Percentiles rank a stretch among this genome's conserved stretches.
Evolutionary conservation across 2,113 vertebrate genomes (phyloP).

Genomic region (Oryzias javanicus): DNA sequence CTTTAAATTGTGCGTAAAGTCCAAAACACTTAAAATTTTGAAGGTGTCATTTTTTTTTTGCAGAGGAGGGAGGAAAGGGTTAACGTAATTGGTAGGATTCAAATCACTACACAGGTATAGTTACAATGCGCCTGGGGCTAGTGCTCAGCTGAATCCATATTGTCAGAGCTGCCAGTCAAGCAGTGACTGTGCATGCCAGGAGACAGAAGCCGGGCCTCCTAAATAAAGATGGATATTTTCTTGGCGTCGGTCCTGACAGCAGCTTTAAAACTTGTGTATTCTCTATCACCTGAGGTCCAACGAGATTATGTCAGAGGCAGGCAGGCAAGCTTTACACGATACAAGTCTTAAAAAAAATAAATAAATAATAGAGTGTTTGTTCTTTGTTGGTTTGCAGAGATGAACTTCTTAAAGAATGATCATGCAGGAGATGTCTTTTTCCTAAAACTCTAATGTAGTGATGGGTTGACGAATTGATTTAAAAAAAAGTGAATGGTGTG

Average conservation of each 20-base stretch:
- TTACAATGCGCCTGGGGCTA: conserved; percentile 44
- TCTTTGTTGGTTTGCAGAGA: no score
- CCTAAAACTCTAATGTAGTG: neutral
- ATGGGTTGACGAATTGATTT: neutral
- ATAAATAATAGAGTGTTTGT: no score
- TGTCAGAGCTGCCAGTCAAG: conserved; percentile 70
- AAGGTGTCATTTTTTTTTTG: conserved; percentile 11
- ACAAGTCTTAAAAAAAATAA: neutral
- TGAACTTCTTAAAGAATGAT: no score
- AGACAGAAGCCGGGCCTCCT: conserved; percentile 39
- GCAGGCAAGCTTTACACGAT: conserved; percentile 18
- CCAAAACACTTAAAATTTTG: neutral
- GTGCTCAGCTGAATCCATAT: conserved; percentile 45
- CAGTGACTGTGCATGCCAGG: conserved; percentile 46
- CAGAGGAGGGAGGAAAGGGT: conserved; percentile 32
- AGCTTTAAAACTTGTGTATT: conserved; percentile 43
- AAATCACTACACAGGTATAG: conserved; percentile 40
- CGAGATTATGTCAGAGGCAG: conserved; percentile 33
- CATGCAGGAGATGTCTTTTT: no score
- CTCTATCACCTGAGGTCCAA: conserved; percentile 55
- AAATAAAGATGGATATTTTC: conserved; percentile 65
- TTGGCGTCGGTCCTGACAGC: conserved; percentile 59
- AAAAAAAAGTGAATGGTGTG: neutral
- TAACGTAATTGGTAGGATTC: conserved; percentile 29
- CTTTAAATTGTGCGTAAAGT: no score